Evolutionary conservation across 2,113 vertebrate genomes (phyloP), one percentile per base, ranked within the genome.

Genomic region (Psilopsiagon aymara): DNA sequence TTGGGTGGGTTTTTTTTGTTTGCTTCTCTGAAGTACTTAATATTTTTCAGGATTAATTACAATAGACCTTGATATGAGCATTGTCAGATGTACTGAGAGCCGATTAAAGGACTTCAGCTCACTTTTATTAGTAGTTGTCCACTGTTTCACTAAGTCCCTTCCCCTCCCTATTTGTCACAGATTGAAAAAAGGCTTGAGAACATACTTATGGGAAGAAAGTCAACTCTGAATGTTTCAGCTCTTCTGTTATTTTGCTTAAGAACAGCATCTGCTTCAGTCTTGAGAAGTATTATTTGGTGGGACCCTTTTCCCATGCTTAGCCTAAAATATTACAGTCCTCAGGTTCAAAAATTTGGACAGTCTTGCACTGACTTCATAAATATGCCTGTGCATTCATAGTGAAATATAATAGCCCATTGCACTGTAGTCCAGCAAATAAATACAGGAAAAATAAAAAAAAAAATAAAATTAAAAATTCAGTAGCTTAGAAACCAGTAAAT

Each of bases 401-500:
- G 31, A 66, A 82, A 46, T 51, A 8, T 46, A 86, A 67, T 60
- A 53, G 25, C 6, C 1, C 17, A 44, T 19, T 60, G 17, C 27
- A 68, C 5, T 9, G 21, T 27, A 59, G 37, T 69, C 27, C 53
- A 76, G 16, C 13, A 88, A 88, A 88, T 53, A 84, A 15, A 60
- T 77, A 51, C 2, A 81, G 21, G 46, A 71, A 28, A 66, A 39
- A 16, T 49, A 3, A 0, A 2, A 8, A 39, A 31, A 35, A 59
- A 24, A 59, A 18, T 17, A 60, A 46, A 49, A 18, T 28, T 51
- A 46, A 49, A 64, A 7, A 12, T 7, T 53, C 31, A 64, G 51
- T 81, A 86, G 20, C 64, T 88, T 92, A 95, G 46, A 44, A 96
- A 75, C 14, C 2, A 35, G 46, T n/a, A 83, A 80, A 92, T 64